Conservation (phyloP, 2,113 vertebrate genomes). For the Neopipo cinnamomea region DNA sequence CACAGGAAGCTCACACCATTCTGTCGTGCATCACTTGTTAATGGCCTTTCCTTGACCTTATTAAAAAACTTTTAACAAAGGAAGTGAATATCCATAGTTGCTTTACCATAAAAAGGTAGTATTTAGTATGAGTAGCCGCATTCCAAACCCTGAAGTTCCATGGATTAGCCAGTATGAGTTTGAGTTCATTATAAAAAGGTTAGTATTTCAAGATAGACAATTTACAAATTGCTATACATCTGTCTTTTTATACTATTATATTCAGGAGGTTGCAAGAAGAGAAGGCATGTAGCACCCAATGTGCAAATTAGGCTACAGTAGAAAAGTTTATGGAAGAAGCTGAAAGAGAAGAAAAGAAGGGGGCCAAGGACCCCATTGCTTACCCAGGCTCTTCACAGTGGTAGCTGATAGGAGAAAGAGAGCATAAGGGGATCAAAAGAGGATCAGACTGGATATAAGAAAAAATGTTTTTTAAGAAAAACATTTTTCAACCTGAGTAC, state of each 20-base stretch:
- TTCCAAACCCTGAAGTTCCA: neutral
- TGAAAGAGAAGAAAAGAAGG: neutral
- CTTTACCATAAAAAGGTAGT: neutral
- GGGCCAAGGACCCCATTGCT: neutral
- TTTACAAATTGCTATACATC: neutral
- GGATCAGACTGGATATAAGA: neutral
- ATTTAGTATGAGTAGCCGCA: neutral
- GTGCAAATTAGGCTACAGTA: neutral
- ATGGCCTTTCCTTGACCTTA: neutral
- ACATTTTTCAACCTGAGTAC: neutral
- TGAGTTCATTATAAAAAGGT: neutral
- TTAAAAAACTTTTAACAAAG: neutral
- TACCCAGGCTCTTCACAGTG: neutral
- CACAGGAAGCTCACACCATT: neutral
- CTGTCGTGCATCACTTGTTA: neutral
- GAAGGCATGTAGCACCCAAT: neutral
- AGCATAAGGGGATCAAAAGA: neutral
- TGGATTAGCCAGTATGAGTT: neutral
- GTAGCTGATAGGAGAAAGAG: neutral
- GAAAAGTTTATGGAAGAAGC: neutral
- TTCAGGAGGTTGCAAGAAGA: neutral
- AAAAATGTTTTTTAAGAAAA: neutral
- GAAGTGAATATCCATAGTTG: neutral
- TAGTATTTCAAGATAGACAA: neutral
- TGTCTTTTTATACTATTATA: neutral